Evolutionary conservation across 1,140 invertebrate species (phyloP), one percentile per base, ranked within the genome.

Genomic region (Ips typographus): DNA sequence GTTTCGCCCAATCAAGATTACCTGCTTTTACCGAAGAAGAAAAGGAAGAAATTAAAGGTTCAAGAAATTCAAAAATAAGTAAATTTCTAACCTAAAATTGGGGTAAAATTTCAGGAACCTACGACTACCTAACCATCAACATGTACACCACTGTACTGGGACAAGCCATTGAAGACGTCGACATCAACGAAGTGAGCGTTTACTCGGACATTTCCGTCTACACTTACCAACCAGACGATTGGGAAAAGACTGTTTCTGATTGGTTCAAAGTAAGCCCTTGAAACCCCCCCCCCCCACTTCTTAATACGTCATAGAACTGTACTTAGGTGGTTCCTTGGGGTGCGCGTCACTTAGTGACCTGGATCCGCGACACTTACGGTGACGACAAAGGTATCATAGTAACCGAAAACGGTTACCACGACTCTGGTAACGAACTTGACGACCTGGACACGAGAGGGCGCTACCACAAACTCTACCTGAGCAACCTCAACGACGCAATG

Each of bases 391-490:
- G 80, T 36, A 81, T 91, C 1, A 80, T 88, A 5, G 80, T 92
- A 1, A 89, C 88, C 0, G 90, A 92, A 84, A 92, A 91, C 76
- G 91, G 90, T 4, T 70, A 68, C 78, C 84, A 80, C 67, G 83
- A 83, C 8, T 39, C 65, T 61, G 71, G 71, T 52, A 65, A 57
- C 8, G 61, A 65, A 37, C 42, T 74, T 22, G 38, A 71, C 51
- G 73, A 74, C 61, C 2, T 70, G 43, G 71, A 72, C 42, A 65
- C 51, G 4, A 61, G 71, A 63, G 68, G 68, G 2, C 63, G 47
- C 4, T 72, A 72, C 49, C 58, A 66, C n/a, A 55, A 72, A 52
- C 64, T 56, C 2, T 85, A 83, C 88, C 84, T 74, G 83, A 82
- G 2, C 82, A 89, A 79, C 87, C 87, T 70, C 3, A 44, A 58